Evolutionary conservation across 2,113 vertebrate genomes (phyloP).

Genomic region (Chaenocephalus aceratus): DNA sequence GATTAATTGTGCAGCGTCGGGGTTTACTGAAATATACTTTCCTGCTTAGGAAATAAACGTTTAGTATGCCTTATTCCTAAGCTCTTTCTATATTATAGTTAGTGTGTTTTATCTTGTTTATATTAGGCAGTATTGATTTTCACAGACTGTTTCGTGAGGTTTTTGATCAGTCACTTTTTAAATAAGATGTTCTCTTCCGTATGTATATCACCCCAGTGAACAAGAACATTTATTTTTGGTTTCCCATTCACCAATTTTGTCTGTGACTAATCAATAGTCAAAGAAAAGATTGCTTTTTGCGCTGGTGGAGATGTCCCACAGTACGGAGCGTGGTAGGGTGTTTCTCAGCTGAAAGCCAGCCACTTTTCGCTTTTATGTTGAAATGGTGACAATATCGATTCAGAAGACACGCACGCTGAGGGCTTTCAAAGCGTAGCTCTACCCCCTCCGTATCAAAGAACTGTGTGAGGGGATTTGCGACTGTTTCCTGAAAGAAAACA

Average conservation of each 20-base stretch:
- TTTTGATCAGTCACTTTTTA: neutral
- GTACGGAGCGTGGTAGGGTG: constrained; percentile 40
- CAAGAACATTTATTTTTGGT: neutral
- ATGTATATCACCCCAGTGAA: neutral
- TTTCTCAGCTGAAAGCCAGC: constrained; percentile 44
- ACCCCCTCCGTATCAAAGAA: constrained; percentile 30
- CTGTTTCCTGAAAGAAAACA: constrained; percentile 34
- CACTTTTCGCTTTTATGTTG: constrained; percentile 56
- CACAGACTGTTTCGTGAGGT: neutral
- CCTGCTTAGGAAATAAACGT: too few relatives aligned
- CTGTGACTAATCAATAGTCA: constrained; percentile 36
- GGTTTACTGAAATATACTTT: too few relatives aligned
- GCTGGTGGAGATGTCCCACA: constrained; percentile 41
- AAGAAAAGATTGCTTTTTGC: constrained; percentile 48
- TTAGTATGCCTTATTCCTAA: too few relatives aligned
- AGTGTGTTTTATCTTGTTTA: neutral
- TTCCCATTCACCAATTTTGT: constrained; percentile 13
- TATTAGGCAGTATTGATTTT: constrained; percentile 2
- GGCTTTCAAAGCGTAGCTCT: constrained; percentile 50
- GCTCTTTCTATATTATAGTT: neutral
- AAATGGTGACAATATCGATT: constrained; percentile 61
- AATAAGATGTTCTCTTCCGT: neutral
- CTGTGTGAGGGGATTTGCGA: constrained; percentile 35
- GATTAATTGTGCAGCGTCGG: too few relatives aligned
- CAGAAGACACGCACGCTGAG: constrained; percentile 30